phyloP scores from a whole-genome alignment of 2,888 invertebrate species.

The Tachina fera region DNA sequence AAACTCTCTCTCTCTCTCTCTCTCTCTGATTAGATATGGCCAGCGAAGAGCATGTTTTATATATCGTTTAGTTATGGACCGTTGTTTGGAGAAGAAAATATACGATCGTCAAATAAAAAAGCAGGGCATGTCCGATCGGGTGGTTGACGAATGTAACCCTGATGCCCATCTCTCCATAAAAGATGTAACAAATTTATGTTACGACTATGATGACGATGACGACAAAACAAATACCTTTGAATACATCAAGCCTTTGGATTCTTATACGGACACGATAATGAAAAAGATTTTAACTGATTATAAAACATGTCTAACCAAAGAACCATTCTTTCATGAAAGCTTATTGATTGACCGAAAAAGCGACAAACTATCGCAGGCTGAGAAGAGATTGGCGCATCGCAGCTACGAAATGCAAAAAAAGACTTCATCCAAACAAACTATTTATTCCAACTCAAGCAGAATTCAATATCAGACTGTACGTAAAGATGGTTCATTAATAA shows the following conservation, averaged over 20 bases:
- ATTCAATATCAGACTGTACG: constrained; percentile 86
- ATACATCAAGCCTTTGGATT: constrained; percentile 84
- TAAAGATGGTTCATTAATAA: constrained; percentile 85
- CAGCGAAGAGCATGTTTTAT: constrained; percentile 97
- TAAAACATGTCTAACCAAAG: constrained; percentile 88
- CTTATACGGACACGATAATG: constrained; percentile 91
- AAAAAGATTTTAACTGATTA: constrained; percentile 88
- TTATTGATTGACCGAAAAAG: constrained; percentile 96
- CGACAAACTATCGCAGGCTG: constrained; percentile 95
- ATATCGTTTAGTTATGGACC: constrained; percentile 98
- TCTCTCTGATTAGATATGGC: constrained; percentile 87
- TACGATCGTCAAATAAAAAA: constrained; percentile 99
- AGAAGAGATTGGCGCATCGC: constrained; percentile 95
- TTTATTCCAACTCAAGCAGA: constrained; percentile 83
- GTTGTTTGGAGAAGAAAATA: constrained; percentile 98
- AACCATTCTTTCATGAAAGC: constrained; percentile 98
- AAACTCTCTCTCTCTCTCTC: not conserved
- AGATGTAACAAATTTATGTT: constrained; percentile 94
- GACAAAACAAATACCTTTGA: constrained; percentile 84
- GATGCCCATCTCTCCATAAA: constrained; percentile 96
- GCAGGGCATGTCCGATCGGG: constrained; percentile 98
- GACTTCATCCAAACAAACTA: constrained; percentile 87
- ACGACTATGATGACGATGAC: constrained; percentile 94
- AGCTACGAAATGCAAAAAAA: constrained; percentile 97
- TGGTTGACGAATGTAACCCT: constrained; percentile 99